Evolutionary conservation across 2,797 vertebrate genomes (phyloP), one percentile per base, ranked within the genome.

Genomic region (Eupleurogrammus muticus): DNA sequence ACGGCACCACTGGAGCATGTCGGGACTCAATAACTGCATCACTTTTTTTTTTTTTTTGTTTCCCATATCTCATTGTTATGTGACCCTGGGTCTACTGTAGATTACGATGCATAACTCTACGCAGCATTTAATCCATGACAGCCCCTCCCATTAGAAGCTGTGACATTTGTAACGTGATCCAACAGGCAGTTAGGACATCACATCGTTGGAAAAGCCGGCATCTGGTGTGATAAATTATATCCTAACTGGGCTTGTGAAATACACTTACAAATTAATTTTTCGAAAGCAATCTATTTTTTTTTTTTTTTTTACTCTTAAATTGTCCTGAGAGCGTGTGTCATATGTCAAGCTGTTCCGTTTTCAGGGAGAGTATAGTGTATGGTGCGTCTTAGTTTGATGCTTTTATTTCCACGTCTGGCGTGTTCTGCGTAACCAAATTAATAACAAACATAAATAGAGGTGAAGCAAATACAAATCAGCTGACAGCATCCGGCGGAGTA

Each of bases 191-290:
- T 1, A 36, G 23, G 52, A 48, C 14, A 40, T 32, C 58, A 19
- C 36, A 73, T 61, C 72, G 64, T 42, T 77, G 38, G 73, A 82
- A 49, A 49, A 2, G 50, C 32, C 70, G 52, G 59, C 73, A 73
- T 70, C 67, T 79, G 67, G 55, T 65, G 16, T 68, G 53, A 83
- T 67, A 81, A 64, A 80, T 75, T 73, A 66, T 53, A 71, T 48
- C 5, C 32, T 54, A 70, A 75, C 63, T 65, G 42, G 35, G 67
- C 20, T 28, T 62, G 46, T 66, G 51, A 79, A 77, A 83, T 49
- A 59, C 58, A 70, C 52, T 63, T 68, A 59, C 23, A 75, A 70
- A 75, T 78, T 71, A 52, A 77, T 75, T 79, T n/a, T 79, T 17
- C 73, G 69, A 80, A 67, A 67, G 20, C 46, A 70, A 73, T 81